These are phyloP conservation scores for Varecia variegata DNA, from an alignment of 2,797 vertebrate genomes.

Conservation along the genomic window DNA sequence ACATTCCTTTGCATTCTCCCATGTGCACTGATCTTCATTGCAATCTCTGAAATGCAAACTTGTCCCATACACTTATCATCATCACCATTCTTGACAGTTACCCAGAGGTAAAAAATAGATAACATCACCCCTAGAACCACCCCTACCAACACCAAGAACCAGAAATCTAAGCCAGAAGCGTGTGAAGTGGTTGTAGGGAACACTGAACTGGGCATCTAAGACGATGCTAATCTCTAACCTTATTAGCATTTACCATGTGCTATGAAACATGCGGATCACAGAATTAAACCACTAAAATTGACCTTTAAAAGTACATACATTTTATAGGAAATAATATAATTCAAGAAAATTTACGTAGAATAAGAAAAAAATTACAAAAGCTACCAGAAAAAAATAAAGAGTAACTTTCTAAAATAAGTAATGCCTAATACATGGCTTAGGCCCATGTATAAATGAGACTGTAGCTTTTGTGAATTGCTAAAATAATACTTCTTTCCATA, in stretches of 20 bases:
- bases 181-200: background rate
- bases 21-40: background rate
- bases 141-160: background rate
- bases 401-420: conserved; percentile 36
- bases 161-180: background rate
- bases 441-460: background rate
- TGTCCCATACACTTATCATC: background rate
- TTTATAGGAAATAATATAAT: conserved; percentile 41
- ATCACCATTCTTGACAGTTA: background rate
- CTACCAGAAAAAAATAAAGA: background rate
- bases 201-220: background rate
- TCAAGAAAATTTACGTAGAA: conserved; percentile 2
- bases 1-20: background rate
- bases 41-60: background rate
- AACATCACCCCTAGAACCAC: background rate
- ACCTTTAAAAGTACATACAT: conserved; percentile 14
- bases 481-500: background rate
- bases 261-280: background rate
- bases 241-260: background rate
- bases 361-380: background rate
- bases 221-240: background rate
- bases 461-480: conserved; percentile 10
- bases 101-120: background rate
- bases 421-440: background rate
- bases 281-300: background rate